phyloP scores from a whole-genome alignment of 2,888 invertebrate genomes.

The Lepidonotus clava region DNA sequence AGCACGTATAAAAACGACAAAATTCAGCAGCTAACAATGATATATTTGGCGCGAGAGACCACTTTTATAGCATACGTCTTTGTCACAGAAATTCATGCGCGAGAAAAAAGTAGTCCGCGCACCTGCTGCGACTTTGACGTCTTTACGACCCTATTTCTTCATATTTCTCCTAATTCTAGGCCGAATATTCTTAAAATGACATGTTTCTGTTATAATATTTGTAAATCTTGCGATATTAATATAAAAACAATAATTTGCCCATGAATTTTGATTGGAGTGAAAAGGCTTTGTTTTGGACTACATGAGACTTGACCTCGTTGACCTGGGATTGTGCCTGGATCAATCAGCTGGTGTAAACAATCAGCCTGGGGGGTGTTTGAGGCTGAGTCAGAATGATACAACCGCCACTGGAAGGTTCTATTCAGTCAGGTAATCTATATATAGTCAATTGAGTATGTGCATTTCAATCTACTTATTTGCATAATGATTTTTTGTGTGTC shows the following conservation, averaged over 20 bases:
- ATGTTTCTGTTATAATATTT: background rate
- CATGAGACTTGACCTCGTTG: background rate
- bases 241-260: background rate
- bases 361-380: no score
- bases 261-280: background rate
- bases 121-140: background rate
- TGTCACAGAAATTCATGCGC: background rate
- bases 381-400: no score
- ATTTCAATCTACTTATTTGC: no score
- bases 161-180: background rate
- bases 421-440: no score
- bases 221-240: background rate
- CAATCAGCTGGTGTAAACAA: no score
- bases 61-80: background rate
- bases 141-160: background rate
- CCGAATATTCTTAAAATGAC: background rate
- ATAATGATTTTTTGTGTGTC: no score
- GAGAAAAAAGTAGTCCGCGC: background rate
- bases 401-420: no score
- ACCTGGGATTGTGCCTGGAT: no score
- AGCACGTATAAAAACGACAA: background rate
- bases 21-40: background rate
- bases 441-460: no score
- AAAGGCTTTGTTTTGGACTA: slow-evolving; percentile 32
- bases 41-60: background rate